Evolutionary conservation across 2,113 vertebrate genomes (phyloP), one percentile per base, ranked within the genome.

Genomic region (Lepisosteus oculatus): DNA sequence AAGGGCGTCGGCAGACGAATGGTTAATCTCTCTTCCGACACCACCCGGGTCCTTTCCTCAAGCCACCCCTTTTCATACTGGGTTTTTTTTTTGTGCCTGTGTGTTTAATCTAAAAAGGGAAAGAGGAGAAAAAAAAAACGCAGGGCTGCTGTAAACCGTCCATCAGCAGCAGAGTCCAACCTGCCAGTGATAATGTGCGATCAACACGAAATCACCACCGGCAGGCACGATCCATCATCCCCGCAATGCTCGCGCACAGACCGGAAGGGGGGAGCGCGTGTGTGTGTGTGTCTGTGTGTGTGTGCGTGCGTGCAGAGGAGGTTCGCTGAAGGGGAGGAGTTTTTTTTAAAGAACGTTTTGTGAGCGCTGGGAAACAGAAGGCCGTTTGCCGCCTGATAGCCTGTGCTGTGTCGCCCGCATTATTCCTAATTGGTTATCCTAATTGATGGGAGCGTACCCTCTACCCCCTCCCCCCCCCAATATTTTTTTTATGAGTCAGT

Each of bases 111-210:
- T 54, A 55, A 59, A 68, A 69, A 62, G 61, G 42, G 15, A 51
- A 47, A 43, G 73, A 5, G 44, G 67, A 29, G 67, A 29, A 29
- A 29, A 2, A 29, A 29, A 29, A 81, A 80, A 80, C 83, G 87
- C 87, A 88, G 83, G 75, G 85, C 89, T 85, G 87, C 87, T 87
- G 87, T 82, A 88, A 90, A 89, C 90, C 87, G 92, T 90, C 88
- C 90, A 91, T 92, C 90, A 91, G 86, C 84, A 84, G 85, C n/a
- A 17, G 57, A 87, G 87, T 85, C 89, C 85, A 85, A 89, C 86
- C 87, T 90, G 87, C 87, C 87, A 88, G 87, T 87, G 89, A 90
- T 93, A 92, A 93, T 93, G 92, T 90, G 89, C 92, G 87, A 93
- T 93, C 89, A 92, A 89, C 90, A 90, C 86, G 86, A 88, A 90